phyloP scores from a whole-genome alignment of 2,888 invertebrate species.

The Euproctis similis region DNA sequence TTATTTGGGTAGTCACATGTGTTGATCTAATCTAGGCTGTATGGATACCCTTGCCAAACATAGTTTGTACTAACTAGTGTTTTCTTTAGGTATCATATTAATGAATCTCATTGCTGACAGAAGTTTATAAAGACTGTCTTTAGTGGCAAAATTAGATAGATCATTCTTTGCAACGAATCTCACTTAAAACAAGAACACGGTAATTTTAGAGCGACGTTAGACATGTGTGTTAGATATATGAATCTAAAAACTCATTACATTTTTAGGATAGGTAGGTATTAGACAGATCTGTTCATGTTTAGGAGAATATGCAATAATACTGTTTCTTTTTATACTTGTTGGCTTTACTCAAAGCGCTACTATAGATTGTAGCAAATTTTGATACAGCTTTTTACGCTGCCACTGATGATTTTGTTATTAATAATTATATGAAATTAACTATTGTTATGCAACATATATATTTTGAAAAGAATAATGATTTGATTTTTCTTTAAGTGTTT shows the following conservation, averaged over 20 bases:
- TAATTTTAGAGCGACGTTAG: slow-evolving; percentile 17
- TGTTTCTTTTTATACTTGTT: slow-evolving; percentile 22
- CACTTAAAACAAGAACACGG: slow-evolving; percentile 25
- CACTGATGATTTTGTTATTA: slow-evolving; percentile 18
- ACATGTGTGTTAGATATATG: slow-evolving; percentile 11
- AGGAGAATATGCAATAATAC: slow-evolving; percentile 15
- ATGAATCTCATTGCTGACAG: slow-evolving; percentile 37
- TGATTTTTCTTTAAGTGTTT: slow-evolving; percentile 44
- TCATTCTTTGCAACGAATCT: slow-evolving; percentile 33
- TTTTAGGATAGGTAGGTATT: slow-evolving; percentile 15
- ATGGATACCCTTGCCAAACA: slow-evolving; percentile 47
- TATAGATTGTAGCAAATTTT: slow-evolving; percentile 17
- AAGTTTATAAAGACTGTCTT: slow-evolving; percentile 45
- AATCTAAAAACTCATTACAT: slow-evolving; percentile 13
- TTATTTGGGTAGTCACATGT: slow-evolving; percentile 17
- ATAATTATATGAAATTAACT: slow-evolving; percentile 10
- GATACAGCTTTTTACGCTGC: slow-evolving; percentile 23
- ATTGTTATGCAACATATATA: slow-evolving; percentile 30
- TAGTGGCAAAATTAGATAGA: slow-evolving; percentile 46
- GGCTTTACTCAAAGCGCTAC: slow-evolving; percentile 22
- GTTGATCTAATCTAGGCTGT: slow-evolving; percentile 34
- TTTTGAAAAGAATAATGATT: slow-evolving; percentile 35
- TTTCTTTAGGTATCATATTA: slow-evolving; percentile 20
- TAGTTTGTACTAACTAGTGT: slow-evolving; percentile 29
- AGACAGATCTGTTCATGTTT: slow-evolving; percentile 18